A percentile compares a stretch with the other conserved stretches of the same genome.
Conservation (phyloP, 2,888 invertebrate species). For the Melanostoma scalare region DNA sequence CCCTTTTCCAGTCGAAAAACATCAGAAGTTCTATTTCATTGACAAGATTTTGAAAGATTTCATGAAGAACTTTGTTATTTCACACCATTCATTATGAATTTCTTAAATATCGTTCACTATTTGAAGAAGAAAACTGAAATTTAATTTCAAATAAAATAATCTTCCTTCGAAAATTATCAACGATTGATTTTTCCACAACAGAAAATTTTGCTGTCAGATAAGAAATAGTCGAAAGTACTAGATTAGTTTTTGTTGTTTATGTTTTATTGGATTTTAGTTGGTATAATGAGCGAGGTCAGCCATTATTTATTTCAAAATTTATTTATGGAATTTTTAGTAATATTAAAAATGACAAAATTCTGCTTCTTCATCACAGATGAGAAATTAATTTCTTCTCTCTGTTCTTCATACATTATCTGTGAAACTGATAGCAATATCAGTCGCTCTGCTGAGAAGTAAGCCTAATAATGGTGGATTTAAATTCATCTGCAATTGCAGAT, state of each 20-base stretch:
- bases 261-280: too few relatives aligned
- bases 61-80: neutral
- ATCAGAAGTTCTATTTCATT: neutral
- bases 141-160: slow-evolving; percentile 34
- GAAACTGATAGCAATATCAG: too few relatives aligned
- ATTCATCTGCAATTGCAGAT: too few relatives aligned
- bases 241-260: neutral
- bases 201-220: slow-evolving; percentile 47
- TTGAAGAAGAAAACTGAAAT: slow-evolving; percentile 20
- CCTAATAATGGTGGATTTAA: too few relatives aligned
- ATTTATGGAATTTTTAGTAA: too few relatives aligned
- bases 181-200: slow-evolving; percentile 71
- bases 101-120: slow-evolving; percentile 2
- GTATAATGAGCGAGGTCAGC: too few relatives aligned
- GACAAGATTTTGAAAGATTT: neutral
- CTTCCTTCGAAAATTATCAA: slow-evolving; percentile 51
- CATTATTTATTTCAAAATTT: too few relatives aligned
- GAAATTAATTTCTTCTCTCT: too few relatives aligned
- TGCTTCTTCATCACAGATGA: too few relatives aligned
- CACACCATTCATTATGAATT: neutral
- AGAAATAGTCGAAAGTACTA: slow-evolving; percentile 1
- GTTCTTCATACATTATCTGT: too few relatives aligned
- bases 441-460: too few relatives aligned
- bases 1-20: neutral
- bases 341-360: too few relatives aligned